Percentiles rank a stretch among this genome's conserved stretches.
Conservation (phyloP, 1,140 invertebrate species). For the Cherax destructor region DNA sequence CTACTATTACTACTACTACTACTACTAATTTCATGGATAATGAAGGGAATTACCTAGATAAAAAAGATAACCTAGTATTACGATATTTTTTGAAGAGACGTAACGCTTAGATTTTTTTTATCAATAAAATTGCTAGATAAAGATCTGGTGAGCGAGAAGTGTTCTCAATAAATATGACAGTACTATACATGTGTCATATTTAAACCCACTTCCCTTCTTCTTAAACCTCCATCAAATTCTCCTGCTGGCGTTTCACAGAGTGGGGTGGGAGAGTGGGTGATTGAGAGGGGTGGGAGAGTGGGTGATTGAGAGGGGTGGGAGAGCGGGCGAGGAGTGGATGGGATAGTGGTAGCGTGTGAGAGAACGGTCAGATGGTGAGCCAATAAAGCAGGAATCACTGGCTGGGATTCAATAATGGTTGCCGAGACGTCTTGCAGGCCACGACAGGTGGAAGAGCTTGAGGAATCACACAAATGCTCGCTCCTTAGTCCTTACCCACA, state of each 20-base stretch:
- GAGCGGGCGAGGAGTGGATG: neutral
- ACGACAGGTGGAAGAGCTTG: slow-evolving; percentile 15
- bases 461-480: neutral
- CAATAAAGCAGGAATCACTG: neutral
- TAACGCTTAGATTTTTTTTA: no score
- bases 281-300: neutral
- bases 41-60: neutral
- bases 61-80: neutral
- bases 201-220: no score
- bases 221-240: no score
- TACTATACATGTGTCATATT: no score
- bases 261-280: neutral
- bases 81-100: neutral
- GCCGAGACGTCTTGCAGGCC: neutral
- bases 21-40: no score
- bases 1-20: no score
- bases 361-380: neutral
- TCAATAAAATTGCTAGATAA: no score
- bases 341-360: neutral
- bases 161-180: no score
- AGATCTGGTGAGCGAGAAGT: no score
- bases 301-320: neutral
- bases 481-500: no score
- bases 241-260: no score
- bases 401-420: neutral